Base-by-base conservation (phyloP, 2,888 invertebrate genomes). In the Therioaphis trifolii region DNA sequence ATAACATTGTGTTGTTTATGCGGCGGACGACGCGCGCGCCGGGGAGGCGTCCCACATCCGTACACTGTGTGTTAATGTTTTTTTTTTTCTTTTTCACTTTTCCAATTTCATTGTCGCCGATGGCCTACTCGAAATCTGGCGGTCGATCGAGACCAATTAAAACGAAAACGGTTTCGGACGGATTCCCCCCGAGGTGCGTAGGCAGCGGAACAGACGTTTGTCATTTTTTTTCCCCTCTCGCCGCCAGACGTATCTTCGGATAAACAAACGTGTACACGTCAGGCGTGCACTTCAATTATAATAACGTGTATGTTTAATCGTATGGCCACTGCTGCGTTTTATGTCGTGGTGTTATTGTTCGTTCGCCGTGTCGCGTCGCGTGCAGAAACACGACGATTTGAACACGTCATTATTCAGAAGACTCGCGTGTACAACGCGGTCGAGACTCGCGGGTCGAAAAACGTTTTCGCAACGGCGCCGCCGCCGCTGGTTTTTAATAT, bases 111-210 rank as follows among this genome's bases (percentile, higher is more conserved):
- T 72, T 72, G 72, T 72, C 52, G 27, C 27, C 27, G 29, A 29
- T 55, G 55, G 27, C 55, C 49, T 49, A 27, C 71, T 66, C 35
- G 66, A 35, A 35, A 35, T 66, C 66, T 9, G 29, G 24, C 24
- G 43, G 46, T 49, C 66, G 18, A 66, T 68, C 77, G 77, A 52
- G 69, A 79, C 69, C 69, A 58, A 79, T 79, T 69, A 79, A 69
- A 79, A 79, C 55, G 68, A 52, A 78, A 66, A 78, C 78, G 43
- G 15, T 27, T 46, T 27, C 49, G n/a, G 7, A 43, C 29, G 29
- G 24, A 68, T 35, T 15, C 27, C 21, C 9, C n/a, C 9, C 4
- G 21, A 3, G 21, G 1, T 12, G 21, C 7, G 66, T 68, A 49
- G 66, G 77, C 15, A 4, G 66, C 15, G 4, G 35, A 66, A 63